Evolutionary conservation across 2,113 vertebrate genomes (phyloP), one percentile per base, ranked within the genome.

Genomic region (Ranitomeya imitator): DNA sequence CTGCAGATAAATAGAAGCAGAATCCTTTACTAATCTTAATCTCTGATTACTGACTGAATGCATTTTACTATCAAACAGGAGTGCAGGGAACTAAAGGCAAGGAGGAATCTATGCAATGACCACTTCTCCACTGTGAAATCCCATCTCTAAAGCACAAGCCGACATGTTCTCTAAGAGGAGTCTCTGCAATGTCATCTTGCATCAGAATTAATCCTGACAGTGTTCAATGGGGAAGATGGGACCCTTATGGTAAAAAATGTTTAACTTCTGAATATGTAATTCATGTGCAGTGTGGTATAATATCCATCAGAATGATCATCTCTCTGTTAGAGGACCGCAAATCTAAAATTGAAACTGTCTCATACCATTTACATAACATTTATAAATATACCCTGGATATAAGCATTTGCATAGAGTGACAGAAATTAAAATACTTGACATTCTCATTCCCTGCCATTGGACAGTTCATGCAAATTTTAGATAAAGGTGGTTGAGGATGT

Each of bases 61-160:
- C 21, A 10, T 93, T 94, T 95, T 93, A 93, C 92, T 93, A 93
- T 91, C 93, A 93, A 93, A 90, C 92, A 87, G 89, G 93, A 90
- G 92, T 90, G 90, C 89, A 91, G 92, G 93, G 91, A 93, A 88
- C 85, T 82, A 91, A 85, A 93, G 91, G 93, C 92, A 84, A 92
- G 92, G 91, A 91, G 90, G 91, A 91, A 57, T 89, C 69, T 60
- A 79, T 61, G 67, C 65, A 57, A 69, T 83, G 80, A 88, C 87
- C 71, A 90, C 93, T 89, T 91, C 7, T 0, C 16, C 51, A 89
- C 90, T 2, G 63, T 19, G 76, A 86, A 86, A 86, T 86, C 12
- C 11, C n/a, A 87, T 71, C 61, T 80, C 86, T 80, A 52, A 31
- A 31, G 31, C 37, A 37, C 51, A 54, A 71, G 31, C 59, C 5